These are phyloP conservation scores for Drosophila acutilabella DNA, from an alignment of 2,888 invertebrate genomes.

Conservation along the genomic window DNA sequence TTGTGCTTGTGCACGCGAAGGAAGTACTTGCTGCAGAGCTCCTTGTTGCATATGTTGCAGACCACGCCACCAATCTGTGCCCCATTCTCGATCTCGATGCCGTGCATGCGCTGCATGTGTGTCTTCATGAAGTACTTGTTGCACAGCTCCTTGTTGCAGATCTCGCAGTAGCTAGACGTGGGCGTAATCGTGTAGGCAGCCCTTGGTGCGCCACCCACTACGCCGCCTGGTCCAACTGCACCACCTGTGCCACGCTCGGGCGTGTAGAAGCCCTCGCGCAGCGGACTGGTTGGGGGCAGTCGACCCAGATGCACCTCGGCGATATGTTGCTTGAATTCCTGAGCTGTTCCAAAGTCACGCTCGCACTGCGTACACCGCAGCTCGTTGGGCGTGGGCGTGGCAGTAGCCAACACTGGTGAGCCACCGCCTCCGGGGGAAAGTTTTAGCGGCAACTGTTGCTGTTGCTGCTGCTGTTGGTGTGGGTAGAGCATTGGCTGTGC, in stretches of 20 bases:
- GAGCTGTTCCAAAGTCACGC: slow-evolving; percentile 88
- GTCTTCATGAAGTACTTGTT: slow-evolving; percentile 99
- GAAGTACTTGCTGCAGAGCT: slow-evolving; percentile 99
- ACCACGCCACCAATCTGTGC: slow-evolving; percentile 97
- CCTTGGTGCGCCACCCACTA: slow-evolving; percentile 36
- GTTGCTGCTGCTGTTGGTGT: slow-evolving; percentile 53
- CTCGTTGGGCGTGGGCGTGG: slow-evolving; percentile 61
- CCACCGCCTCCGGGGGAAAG: slow-evolving; percentile 72
- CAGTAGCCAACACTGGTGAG: slow-evolving; percentile 53
- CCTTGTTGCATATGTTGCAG: slow-evolving; percentile 99
- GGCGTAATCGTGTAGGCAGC: slow-evolving; percentile 88
- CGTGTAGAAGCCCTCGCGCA: slow-evolving; percentile 85
- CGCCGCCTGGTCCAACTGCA: slow-evolving; percentile 22
- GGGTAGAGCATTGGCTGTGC: slow-evolving; percentile 69
- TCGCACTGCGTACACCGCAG: slow-evolving; percentile 84
- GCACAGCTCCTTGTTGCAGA: slow-evolving; percentile 99
- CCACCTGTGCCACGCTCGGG: slow-evolving; percentile 84
- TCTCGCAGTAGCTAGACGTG: slow-evolving; percentile 96
- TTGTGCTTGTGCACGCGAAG: slow-evolving; percentile 98
- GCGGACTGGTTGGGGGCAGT: slow-evolving; percentile 76
- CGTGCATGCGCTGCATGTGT: slow-evolving; percentile 99
- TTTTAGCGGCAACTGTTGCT: slow-evolving; percentile 66
- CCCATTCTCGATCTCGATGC: slow-evolving; percentile 96
- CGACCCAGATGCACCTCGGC: slow-evolving; percentile 87
- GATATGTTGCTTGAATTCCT: slow-evolving; percentile 90